Percentiles rank a stretch among this genome's conserved stretches.
phyloP scores from a whole-genome alignment of 1,140 invertebrate species.

The Hyles vespertilio region DNA sequence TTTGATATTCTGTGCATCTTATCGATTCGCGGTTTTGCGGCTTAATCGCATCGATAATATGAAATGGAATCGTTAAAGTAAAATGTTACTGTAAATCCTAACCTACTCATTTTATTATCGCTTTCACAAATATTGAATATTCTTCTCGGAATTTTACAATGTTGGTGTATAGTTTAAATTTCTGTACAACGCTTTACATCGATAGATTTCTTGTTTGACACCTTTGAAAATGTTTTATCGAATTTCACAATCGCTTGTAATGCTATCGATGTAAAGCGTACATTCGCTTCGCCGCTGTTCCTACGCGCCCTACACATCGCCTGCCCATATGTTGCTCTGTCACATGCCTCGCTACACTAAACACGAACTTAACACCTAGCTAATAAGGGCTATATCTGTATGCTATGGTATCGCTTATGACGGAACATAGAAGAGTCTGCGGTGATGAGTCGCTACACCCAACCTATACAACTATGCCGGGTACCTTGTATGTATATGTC shows the following conservation, averaged over 20 bases:
- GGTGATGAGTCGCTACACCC: no score
- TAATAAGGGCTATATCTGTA: slow-evolving; percentile 40
- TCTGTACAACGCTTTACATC: slow-evolving; percentile 1
- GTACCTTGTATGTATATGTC: no score
- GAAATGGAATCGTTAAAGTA: neutral
- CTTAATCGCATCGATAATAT: neutral
- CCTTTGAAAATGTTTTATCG: neutral
- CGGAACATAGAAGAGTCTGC: no score
- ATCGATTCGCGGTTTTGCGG: neutral
- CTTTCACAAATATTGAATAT: slow-evolving; percentile 1
- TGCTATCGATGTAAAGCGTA: slow-evolving; percentile 6
- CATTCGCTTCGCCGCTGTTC: slow-evolving; percentile 62
- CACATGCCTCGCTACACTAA: slow-evolving; percentile 70
- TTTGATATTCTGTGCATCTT: neutral
- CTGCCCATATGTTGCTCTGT: slow-evolving; percentile 58
- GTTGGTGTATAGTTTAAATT: slow-evolving; percentile 5
- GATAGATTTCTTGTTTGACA: slow-evolving; percentile 3
- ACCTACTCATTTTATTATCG: slow-evolving; percentile 5
- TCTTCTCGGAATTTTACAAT: neutral
- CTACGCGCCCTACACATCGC: slow-evolving; percentile 61
- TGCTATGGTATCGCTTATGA: slow-evolving; percentile 4
- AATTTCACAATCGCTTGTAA: neutral
- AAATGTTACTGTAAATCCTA: slow-evolving; percentile 1
- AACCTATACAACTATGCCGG: no score
- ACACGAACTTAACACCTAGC: slow-evolving; percentile 59